These are phyloP conservation scores for Fratercula arctica DNA, from an alignment of 2,797 vertebrate species.

Conservation along the genomic window DNA sequence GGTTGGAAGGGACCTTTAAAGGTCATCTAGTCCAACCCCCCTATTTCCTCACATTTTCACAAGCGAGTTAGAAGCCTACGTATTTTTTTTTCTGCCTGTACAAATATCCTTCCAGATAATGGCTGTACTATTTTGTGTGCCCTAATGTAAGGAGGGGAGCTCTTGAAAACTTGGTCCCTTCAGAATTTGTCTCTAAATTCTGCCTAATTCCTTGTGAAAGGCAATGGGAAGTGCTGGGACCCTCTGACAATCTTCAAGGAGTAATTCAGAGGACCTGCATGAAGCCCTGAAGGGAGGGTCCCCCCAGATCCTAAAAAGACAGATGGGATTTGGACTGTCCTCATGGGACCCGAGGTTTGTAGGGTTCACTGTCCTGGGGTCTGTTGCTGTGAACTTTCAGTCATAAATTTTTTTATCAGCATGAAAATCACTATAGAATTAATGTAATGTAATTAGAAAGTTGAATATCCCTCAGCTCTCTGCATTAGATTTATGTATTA, in stretches of 20 bases:
- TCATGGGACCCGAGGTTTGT: background rate
- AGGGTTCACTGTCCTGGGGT: background rate
- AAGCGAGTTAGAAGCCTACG: background rate
- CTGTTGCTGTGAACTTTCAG: background rate
- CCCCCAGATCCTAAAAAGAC: background rate
- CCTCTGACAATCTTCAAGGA: background rate
- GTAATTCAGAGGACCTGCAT: background rate
- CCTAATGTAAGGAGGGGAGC: background rate
- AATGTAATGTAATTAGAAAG: conserved; percentile 26
- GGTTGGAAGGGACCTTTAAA: too few species aligned
- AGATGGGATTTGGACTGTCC: background rate
- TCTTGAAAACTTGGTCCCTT: background rate
- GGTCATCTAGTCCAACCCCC: too few species aligned
- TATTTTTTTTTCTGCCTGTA: background rate
- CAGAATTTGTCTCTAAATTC: background rate
- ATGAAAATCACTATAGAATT: background rate
- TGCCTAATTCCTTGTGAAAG: background rate
- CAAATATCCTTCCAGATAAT: background rate
- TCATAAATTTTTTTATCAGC: background rate
- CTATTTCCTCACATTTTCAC: background rate
- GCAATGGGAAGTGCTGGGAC: background rate
- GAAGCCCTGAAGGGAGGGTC: background rate
- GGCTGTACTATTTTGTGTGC: background rate
- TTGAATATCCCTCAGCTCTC: conserved; percentile 1
- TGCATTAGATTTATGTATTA: conserved; percentile 48